Percentiles rank a stretch among this genome's conserved stretches.
Evolutionary conservation across 2,113 vertebrate species (phyloP).

Genomic region (Lophochroa leadbeateri): DNA sequence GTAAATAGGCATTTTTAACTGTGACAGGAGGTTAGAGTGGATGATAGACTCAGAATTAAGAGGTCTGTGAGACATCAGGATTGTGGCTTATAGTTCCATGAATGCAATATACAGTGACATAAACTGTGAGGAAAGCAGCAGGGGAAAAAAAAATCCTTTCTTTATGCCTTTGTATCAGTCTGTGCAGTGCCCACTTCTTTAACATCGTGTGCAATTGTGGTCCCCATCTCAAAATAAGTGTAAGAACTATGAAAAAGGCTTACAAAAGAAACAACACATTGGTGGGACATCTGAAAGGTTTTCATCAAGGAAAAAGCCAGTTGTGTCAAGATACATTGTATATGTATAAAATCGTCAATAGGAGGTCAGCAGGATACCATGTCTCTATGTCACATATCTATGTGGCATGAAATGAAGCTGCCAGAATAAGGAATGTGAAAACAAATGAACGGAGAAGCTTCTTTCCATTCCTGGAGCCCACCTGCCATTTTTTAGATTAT

Average conservation of each 20-base stretch:
- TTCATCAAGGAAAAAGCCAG: neutral
- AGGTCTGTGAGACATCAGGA: neutral
- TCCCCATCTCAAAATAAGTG: neutral
- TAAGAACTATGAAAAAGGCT: neutral
- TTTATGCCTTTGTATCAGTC: neutral
- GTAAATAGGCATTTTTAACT: neutral
- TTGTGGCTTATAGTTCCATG: neutral
- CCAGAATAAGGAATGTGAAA: neutral
- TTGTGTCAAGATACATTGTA: neutral
- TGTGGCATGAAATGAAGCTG: neutral
- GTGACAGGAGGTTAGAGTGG: neutral
- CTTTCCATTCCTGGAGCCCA: neutral
- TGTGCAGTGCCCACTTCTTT: neutral
- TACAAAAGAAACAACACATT: neutral
- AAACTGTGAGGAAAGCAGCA: neutral
- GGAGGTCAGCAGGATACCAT: neutral
- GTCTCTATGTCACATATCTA: neutral
- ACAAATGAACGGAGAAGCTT: neutral
- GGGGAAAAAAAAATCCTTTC: neutral
- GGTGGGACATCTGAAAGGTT: neutral
- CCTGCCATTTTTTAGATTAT: neutral
- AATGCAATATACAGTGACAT: neutral
- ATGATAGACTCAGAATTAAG: neutral
- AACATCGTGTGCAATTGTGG: neutral
- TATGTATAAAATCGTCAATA: neutral